Evolutionary conservation across 2,113 vertebrate species (phyloP).

Genomic region (Ceyx margarethae): DNA sequence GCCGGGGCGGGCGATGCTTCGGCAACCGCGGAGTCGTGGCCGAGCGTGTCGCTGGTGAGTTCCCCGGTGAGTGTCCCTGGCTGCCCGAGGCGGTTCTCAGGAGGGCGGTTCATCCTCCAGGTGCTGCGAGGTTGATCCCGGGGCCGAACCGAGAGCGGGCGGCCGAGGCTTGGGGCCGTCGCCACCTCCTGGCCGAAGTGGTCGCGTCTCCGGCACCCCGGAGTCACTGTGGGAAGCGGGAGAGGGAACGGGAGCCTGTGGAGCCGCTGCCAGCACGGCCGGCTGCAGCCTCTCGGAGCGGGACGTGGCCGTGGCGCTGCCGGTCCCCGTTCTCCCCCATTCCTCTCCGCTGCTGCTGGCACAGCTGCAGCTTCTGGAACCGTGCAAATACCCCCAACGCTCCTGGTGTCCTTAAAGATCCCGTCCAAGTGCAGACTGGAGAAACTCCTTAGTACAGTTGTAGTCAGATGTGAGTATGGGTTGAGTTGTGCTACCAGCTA

Average conservation of each 20-base stretch:
- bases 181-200: too few species aligned
- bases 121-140: too few species aligned
- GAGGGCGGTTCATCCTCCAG: too few species aligned
- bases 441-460: neutral
- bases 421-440: neutral
- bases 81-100: too few species aligned
- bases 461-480: rapidly evolving
- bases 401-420: rapidly evolving
- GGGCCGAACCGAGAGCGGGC: neutral
- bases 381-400: rapidly evolving
- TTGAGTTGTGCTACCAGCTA: too few species aligned
- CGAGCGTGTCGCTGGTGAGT: neutral
- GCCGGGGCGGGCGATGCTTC: neutral
- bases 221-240: neutral
- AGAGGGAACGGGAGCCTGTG: rapidly evolving
- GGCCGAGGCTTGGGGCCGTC: neutral
- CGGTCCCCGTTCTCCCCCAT: rapidly evolving
- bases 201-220: neutral
- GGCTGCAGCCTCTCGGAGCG: rapidly evolving
- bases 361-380: neutral
- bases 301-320: rapidly evolving
- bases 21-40: neutral
- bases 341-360: neutral
- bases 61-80: neutral
- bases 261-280: neutral